Evolutionary conservation across 2,888 invertebrate genomes (phyloP).

Genomic region (Clanis bilineata): DNA sequence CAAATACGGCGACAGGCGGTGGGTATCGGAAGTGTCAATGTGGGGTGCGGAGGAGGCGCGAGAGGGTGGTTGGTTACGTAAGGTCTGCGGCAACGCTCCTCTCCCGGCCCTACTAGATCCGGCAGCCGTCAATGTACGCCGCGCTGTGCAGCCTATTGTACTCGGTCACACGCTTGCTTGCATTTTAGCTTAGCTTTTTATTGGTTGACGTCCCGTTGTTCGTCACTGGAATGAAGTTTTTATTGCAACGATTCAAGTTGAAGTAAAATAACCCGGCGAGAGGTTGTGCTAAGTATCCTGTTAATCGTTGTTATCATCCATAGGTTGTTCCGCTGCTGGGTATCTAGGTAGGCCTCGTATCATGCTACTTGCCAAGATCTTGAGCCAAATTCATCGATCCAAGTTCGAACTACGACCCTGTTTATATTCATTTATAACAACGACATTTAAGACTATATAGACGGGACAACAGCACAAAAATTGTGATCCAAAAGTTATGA

Average conservation of each 20-base stretch:
- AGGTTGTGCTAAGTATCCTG: neutral
- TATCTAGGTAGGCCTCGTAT: too few relatives aligned
- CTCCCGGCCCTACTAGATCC: conserved; percentile 32
- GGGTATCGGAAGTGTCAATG: conserved; percentile 57
- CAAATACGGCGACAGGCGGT: conserved; percentile 21
- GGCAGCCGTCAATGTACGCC: conserved; percentile 43
- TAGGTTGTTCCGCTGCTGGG: too few relatives aligned
- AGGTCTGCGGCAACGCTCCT: conserved; percentile 54
- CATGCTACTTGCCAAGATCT: too few relatives aligned
- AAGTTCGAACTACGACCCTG: too few relatives aligned
- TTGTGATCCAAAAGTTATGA: too few relatives aligned
- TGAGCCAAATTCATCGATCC: too few relatives aligned
- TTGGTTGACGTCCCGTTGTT: conserved; percentile 37
- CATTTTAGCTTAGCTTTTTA: conserved; percentile 49
- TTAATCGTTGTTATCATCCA: too few relatives aligned
- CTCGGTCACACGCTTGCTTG: conserved; percentile 53
- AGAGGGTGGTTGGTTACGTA: conserved; percentile 54
- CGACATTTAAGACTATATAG: too few relatives aligned
- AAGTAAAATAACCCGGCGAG: neutral
- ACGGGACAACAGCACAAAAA: too few relatives aligned
- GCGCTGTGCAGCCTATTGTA: conserved; percentile 46
- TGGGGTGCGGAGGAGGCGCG: conserved; percentile 33
- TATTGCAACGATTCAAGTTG: conserved; percentile 26
- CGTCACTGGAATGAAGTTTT: conserved; percentile 41
- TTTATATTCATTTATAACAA: too few relatives aligned